Base-by-base conservation (phyloP, 2,113 vertebrate species). In the Anarhynchus alexandrinus region DNA sequence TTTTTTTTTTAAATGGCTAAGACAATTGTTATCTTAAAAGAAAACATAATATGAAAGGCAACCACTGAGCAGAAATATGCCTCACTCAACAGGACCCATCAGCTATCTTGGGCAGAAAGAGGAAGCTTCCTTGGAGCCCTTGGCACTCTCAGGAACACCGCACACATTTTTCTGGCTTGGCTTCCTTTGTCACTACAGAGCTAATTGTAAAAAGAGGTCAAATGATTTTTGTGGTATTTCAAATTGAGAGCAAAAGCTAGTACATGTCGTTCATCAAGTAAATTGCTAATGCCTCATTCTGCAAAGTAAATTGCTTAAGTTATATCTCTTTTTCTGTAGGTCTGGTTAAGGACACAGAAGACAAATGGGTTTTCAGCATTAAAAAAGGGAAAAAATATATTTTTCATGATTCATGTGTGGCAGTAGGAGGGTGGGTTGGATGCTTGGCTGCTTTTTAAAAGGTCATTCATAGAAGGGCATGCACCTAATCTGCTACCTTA, bases 231-330 rank as follows among this genome's bases (percentile, higher is more conserved):
- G 52, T 70, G 82, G 47, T 58, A 88, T 67, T 93, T 96, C 82
- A 92, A 87, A 90, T 69, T 81, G 67, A 81, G 70, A 89, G 86
- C 57, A 83, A 90, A 94, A 94, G 74, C 69, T 57, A 42, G 58
- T 47, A 38, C 47, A 55, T 2, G 10, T 54, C n/a, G 11, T 96
- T 95, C 95, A 96, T 96, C 93, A 95, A 95, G 42, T 59, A 94
- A 93, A 96, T 94, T 93, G 85, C 80, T 83, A 85, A 81, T 71
- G 74, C 59, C 40, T 93, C 77, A 73, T 91, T 86, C 83, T 94
- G 81, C 62, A 94, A 93, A 90, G 72, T 57, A 94, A 96, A 95
- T 95, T 88, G 86, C 71, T 83, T 25, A 92, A 91, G 66, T 82
- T 92, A 45, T 59, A 85, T 57, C 92, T 95, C 78, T 82, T 61